phyloP scores from a whole-genome alignment of 2,797 vertebrate genomes.

The Pseudocheirus occidentalis region DNA sequence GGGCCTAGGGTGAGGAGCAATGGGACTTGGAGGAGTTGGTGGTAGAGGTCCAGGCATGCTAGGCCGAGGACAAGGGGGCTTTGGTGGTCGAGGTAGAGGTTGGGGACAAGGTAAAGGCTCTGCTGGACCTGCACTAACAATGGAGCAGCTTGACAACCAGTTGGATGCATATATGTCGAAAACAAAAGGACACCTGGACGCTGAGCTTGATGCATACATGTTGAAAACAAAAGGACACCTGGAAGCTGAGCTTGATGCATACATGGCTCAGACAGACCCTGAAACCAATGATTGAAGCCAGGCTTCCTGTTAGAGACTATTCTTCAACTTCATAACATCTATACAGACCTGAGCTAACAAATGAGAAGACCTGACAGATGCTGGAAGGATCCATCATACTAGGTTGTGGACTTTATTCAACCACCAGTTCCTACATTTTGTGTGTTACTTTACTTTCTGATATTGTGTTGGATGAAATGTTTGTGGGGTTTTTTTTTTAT shows the following conservation, averaged over 20 bases:
- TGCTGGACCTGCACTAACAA: slow-evolving; percentile 87
- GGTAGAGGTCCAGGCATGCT: slow-evolving; percentile 91
- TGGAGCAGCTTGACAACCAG: slow-evolving; percentile 97
- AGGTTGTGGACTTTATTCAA: slow-evolving; percentile 46
- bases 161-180: slow-evolving; percentile 97
- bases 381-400: slow-evolving; percentile 62
- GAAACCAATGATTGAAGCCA: slow-evolving; percentile 90
- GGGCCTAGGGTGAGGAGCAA: slow-evolving; percentile 86
- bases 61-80: slow-evolving; percentile 90
- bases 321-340: slow-evolving; percentile 37
- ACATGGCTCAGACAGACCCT: slow-evolving; percentile 97
- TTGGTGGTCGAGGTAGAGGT: slow-evolving; percentile 86
- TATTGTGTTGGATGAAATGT: too few species aligned
- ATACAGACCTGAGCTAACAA: slow-evolving; percentile 56
- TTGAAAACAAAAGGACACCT: slow-evolving; percentile 98
- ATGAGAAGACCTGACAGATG: slow-evolving; percentile 48
- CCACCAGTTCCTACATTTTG: slow-evolving; percentile 64
- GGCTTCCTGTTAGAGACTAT: slow-evolving; percentile 60
- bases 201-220: too few species aligned
- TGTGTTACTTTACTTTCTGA: too few species aligned
- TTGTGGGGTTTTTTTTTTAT: too few species aligned
- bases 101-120: slow-evolving; percentile 90
- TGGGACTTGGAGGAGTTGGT: slow-evolving; percentile 87
- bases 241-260: slow-evolving; percentile 96
- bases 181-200: too few species aligned